Evolutionary conservation across 2,113 vertebrate genomes (phyloP).

Genomic region (Isurus oxyrinchus): DNA sequence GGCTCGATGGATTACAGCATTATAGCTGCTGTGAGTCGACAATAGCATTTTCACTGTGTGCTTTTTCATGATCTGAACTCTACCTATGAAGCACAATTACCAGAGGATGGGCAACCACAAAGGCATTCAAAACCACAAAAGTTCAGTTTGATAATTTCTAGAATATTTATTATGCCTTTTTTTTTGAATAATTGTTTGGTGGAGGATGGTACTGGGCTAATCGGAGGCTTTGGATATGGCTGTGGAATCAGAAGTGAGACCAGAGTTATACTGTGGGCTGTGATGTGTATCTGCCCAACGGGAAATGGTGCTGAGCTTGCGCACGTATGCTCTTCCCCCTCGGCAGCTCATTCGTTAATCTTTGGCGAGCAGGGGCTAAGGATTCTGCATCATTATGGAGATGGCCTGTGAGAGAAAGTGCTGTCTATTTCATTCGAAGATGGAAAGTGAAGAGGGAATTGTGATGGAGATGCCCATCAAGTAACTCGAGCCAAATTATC

Average conservation of each 20-base stretch:
- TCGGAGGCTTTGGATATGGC: neutral
- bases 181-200: neutral
- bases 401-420: neutral
- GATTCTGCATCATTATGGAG: neutral
- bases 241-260: neutral
- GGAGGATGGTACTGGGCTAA: neutral
- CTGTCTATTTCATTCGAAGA: too few species aligned
- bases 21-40: conserved; percentile 35
- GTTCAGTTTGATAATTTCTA: neutral
- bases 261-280: neutral
- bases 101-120: too few species aligned
- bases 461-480: neutral
- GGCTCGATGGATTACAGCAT: conserved; percentile 44
- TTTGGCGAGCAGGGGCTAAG: too few species aligned
- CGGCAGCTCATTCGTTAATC: too few species aligned
- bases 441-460: neutral
- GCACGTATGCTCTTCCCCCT: too few species aligned
- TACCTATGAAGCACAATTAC: neutral
- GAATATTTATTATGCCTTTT: neutral
- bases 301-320: neutral
- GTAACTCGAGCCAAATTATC: neutral
- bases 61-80: neutral
- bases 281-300: neutral
- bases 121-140: neutral
- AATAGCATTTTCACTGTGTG: neutral